Evolutionary conservation across 1,140 invertebrate species (phyloP).

Genomic region (Drosophila nigrodunni): DNA sequence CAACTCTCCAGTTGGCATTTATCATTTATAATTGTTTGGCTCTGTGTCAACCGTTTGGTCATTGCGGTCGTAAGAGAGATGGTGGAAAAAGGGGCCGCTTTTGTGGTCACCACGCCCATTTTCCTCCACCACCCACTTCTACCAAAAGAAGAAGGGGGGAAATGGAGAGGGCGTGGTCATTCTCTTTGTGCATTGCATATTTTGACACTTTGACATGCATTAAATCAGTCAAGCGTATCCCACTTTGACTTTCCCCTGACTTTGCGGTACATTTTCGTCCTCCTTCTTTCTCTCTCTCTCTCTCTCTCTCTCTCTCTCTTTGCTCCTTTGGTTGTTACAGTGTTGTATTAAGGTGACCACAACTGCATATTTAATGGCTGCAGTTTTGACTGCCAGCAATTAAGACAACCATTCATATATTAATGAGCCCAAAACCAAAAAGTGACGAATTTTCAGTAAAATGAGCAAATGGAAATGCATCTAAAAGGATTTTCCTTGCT

Average conservation of each 20-base stretch:
- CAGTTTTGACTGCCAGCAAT: conserved; percentile 43
- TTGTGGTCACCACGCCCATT: neutral
- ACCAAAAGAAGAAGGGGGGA: neutral
- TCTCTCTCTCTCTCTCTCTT: neutral
- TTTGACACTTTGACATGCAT: conserved; percentile 81
- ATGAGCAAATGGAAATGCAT: conserved; percentile 24
- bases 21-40: conserved; percentile 82
- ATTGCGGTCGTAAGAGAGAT: conserved; percentile 13
- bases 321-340: neutral
- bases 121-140: neutral
- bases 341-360: conserved; percentile 28
- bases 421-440: conserved; percentile 33
- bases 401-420: conserved; percentile 46
- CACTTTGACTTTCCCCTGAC: conserved; percentile 55
- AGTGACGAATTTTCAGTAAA: neutral
- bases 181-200: conserved; percentile 72
- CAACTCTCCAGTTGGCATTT: conserved; percentile 55
- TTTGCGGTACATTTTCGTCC: conserved; percentile 39
- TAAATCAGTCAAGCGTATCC: conserved; percentile 73
- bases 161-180: conserved; percentile 31
- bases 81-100: neutral
- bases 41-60: conserved; percentile 44
- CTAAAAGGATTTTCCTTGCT: neutral
- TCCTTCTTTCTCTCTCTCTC: neutral
- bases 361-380: conserved; percentile 50